Percentiles rank a stretch among this genome's conserved stretches.
phyloP scores from a whole-genome alignment of 2,113 vertebrate species.

The Nettapus auritus region DNA sequence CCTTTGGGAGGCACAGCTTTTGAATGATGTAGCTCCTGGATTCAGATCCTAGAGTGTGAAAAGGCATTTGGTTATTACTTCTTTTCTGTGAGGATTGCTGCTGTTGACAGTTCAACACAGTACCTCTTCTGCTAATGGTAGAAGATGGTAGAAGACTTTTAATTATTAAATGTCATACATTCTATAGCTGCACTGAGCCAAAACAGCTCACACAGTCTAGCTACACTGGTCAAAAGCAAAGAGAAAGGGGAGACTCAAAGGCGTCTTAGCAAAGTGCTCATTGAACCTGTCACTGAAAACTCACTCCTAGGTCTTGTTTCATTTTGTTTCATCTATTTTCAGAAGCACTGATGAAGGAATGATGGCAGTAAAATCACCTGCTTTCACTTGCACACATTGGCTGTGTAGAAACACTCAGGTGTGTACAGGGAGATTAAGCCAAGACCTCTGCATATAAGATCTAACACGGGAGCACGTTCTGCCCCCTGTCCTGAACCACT shows the following conservation, averaged over 20 bases:
- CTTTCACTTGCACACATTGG: background rate
- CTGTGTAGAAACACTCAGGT: background rate
- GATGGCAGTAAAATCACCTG: background rate
- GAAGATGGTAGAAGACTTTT: background rate
- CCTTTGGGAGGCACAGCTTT: background rate
- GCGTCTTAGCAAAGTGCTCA: background rate
- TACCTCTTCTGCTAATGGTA: background rate
- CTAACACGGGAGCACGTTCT: background rate
- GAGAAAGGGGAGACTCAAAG: background rate
- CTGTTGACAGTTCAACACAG: background rate
- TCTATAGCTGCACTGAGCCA: background rate
- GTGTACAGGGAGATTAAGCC: background rate
- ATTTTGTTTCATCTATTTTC: background rate
- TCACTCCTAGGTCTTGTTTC: background rate
- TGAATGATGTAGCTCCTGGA: background rate
- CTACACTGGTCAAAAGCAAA: background rate
- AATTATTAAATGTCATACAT: background rate
- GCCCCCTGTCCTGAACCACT: background rate
- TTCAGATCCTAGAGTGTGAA: background rate
- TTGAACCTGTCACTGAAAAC: background rate
- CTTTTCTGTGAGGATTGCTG: background rate
- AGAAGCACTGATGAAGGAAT: background rate
- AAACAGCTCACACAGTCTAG: background rate
- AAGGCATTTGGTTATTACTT: constrained; percentile 3
- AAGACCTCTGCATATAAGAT: background rate